Conservation (phyloP, 1,140 invertebrate species). For the Tachypleus tridentatus region DNA sequence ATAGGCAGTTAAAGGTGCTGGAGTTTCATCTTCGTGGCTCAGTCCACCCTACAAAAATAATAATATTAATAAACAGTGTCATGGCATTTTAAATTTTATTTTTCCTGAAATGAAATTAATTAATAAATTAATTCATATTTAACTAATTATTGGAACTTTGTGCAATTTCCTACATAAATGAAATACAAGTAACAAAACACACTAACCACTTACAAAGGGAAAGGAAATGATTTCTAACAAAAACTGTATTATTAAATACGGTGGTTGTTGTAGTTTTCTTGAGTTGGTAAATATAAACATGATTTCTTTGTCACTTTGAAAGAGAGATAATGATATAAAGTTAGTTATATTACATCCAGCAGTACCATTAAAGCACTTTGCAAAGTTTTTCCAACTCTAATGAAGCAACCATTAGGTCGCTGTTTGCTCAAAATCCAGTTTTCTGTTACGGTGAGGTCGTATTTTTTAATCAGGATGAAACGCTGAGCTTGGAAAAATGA, state of each 20-base stretch:
- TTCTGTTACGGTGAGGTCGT: conserved; percentile 32
- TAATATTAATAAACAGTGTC: background rate
- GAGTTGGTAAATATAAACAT: background rate
- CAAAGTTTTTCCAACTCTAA: background rate
- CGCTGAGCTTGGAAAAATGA: conserved; percentile 51
- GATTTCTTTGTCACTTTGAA: background rate
- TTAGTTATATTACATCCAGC: background rate
- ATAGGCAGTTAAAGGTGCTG: conserved; percentile 40
- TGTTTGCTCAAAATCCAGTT: conserved; percentile 37
- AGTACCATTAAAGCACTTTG: conserved; percentile 11
- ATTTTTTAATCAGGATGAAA: conserved; percentile 50
- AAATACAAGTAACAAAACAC: too few species aligned
- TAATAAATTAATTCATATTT: too few species aligned
- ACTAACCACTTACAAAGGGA: too few species aligned
- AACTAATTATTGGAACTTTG: background rate
- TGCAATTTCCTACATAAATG: too few species aligned
- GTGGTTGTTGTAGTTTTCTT: background rate
- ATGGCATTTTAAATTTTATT: too few species aligned
- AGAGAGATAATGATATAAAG: background rate
- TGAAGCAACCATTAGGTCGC: conserved; percentile 18
- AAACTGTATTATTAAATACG: background rate
- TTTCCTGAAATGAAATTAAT: too few species aligned
- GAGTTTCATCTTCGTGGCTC: conserved; percentile 41
- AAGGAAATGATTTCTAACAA: background rate
- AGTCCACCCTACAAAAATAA: conserved; percentile 40